phyloP scores from a whole-genome alignment of 2,113 vertebrate genomes.

The Engystomops pustulosus region DNA sequence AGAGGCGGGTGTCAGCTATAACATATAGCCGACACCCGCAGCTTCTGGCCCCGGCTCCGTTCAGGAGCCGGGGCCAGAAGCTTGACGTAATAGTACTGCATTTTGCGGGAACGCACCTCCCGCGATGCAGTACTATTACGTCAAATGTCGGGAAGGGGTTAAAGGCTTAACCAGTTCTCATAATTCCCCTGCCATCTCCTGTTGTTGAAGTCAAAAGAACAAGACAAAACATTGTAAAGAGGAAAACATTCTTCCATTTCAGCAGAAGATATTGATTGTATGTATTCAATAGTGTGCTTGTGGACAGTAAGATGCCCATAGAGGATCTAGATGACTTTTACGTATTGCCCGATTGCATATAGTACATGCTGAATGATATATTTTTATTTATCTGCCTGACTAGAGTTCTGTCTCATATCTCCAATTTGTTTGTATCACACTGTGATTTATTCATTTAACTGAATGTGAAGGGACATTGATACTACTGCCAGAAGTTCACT shows the following conservation, averaged over 20 bases:
- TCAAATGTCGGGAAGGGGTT: too few species aligned
- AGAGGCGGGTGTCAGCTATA: too few species aligned
- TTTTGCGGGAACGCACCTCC: too few species aligned
- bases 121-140: too few species aligned
- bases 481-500: conserved; percentile 29
- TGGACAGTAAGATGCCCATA: background rate
- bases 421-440: conserved; percentile 29
- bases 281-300: background rate
- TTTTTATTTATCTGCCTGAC: conserved; percentile 19
- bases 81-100: too few species aligned
- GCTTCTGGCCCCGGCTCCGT: too few species aligned
- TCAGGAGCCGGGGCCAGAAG: too few species aligned
- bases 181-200: background rate
- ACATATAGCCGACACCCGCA: too few species aligned
- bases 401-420: conserved; percentile 19
- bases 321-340: background rate
- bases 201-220: background rate
- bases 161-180: background rate
- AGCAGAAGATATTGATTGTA: background rate
- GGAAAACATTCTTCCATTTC: background rate
- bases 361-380: background rate
- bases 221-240: background rate
- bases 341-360: conserved; percentile 26
- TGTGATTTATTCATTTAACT: conserved; percentile 44
- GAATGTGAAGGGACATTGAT: conserved; percentile 30